phyloP scores from a whole-genome alignment of 2,113 vertebrate species.

The Ptyas mucosa region DNA sequence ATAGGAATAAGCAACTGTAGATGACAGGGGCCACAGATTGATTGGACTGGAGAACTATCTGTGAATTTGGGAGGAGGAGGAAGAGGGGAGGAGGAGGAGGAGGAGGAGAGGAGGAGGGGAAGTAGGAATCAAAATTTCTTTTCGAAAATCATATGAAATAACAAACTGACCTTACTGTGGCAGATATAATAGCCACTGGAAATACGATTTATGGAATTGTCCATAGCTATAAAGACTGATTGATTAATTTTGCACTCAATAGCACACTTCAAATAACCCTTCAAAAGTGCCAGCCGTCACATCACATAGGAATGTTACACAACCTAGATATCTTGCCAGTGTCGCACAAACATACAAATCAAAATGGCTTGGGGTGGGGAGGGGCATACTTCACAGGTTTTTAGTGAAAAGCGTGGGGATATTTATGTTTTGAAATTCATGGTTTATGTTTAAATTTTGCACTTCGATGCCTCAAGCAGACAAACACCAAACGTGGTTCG shows the following conservation, averaged over 20 bases:
- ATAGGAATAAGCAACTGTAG: not conserved
- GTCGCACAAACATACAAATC: not conserved
- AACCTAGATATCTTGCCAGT: not conserved
- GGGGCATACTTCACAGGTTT: not conserved
- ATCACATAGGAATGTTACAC: too few species aligned
- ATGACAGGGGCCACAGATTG: not conserved
- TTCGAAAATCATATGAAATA: not conserved
- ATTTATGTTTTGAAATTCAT: not conserved
- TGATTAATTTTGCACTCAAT: not conserved
- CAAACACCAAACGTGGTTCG: not conserved
- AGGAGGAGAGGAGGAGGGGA: too few species aligned
- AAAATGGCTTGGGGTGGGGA: not conserved
- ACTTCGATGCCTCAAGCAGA: not conserved
- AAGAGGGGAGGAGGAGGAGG: not conserved
- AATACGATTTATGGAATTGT: not conserved
- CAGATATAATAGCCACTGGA: not conserved
- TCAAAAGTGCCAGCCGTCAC: not conserved
- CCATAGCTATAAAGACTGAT: not conserved
- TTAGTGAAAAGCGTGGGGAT: not conserved
- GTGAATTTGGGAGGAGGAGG: not conserved
- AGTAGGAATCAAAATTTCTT: not conserved
- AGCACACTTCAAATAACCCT: not conserved
- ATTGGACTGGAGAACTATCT: not conserved
- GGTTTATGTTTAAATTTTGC: not conserved
- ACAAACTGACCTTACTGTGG: not conserved